Evolutionary conservation across 2,888 invertebrate genomes (phyloP).

Genomic region (Leptodirus hochenwartii): DNA sequence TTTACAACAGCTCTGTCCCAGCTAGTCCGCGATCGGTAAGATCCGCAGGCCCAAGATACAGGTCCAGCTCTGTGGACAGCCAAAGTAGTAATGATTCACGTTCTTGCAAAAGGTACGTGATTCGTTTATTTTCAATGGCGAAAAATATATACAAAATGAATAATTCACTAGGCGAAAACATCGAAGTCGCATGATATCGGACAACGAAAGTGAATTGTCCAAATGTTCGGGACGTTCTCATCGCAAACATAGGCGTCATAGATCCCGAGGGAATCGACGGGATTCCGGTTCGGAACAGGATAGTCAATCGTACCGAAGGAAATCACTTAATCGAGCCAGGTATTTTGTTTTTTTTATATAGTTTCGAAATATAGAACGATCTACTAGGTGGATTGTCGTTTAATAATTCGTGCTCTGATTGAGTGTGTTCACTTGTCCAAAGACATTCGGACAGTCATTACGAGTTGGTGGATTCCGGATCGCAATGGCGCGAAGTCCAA

Average conservation of each 20-base stretch:
- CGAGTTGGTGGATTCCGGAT: constrained; percentile 72
- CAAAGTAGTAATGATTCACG: constrained; percentile 77
- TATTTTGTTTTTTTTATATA: constrained; percentile 8
- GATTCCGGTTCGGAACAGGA: constrained; percentile 59
- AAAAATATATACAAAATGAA: not conserved
- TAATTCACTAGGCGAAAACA: constrained; percentile 37
- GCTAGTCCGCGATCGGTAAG: constrained; percentile 70
- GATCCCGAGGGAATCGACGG: constrained; percentile 51
- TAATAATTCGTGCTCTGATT: not conserved
- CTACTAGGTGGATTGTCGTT: not conserved
- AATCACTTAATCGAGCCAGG: constrained; percentile 19
- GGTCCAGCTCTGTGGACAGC: constrained; percentile 74
- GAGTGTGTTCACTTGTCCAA: not conserved
- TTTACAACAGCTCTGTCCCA: constrained; percentile 36
- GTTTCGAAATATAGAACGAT: not conserved
- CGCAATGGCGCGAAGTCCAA: constrained; percentile 79
- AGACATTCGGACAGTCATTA: constrained; percentile 30
- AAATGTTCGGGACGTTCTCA: constrained; percentile 68
- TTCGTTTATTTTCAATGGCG: not conserved
- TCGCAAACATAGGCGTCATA: constrained; percentile 53
- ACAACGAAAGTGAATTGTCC: constrained; percentile 80
- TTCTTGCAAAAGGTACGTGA: constrained; percentile 48
- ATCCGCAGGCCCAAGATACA: constrained; percentile 41
- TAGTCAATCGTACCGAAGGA: constrained; percentile 27
- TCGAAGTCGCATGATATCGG: constrained; percentile 65